These are phyloP conservation scores for Rhegmatorhina hoffmannsi DNA, from an alignment of 2,113 vertebrate species.

Conservation along the genomic window DNA sequence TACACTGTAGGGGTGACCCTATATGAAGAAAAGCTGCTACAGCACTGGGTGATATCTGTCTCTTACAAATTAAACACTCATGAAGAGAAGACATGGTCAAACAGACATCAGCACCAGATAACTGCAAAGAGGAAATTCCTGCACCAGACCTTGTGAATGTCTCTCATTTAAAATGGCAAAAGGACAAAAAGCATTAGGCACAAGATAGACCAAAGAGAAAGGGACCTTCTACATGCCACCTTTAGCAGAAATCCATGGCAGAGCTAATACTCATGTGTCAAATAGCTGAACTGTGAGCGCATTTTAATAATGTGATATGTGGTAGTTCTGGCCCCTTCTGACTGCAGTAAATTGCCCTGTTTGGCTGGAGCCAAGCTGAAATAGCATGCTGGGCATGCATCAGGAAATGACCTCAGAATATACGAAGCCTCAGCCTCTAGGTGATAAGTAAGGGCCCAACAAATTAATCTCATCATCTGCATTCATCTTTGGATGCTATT, in stretches of 20 bases:
- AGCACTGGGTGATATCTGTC: not conserved
- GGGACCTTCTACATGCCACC: not conserved
- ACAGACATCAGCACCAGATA: not conserved
- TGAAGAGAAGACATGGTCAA: not conserved
- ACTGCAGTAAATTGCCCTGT: conserved; percentile 77
- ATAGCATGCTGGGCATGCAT: conserved; percentile 72
- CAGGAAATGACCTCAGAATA: conserved; percentile 84
- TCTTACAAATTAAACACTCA: not conserved
- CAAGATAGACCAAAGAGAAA: not conserved
- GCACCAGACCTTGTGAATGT: not conserved
- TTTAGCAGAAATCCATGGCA: not conserved
- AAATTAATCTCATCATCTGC: conserved; percentile 67
- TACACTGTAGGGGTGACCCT: not conserved
- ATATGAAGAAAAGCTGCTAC: rapidly evolving
- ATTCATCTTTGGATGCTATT: conserved; percentile 31
- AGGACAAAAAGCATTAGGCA: not conserved
- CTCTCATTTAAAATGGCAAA: too few relatives aligned
- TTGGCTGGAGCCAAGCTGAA: conserved; percentile 78
- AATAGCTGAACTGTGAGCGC: not conserved
- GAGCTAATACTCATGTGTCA: not conserved
- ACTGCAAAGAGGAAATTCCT: not conserved
- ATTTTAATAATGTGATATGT: conserved; percentile 49
- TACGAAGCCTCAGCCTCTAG: conserved; percentile 26
- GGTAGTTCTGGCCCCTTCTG: conserved; percentile 77
- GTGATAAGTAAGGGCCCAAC: conserved; percentile 63